Evolutionary conservation across 1,140 invertebrate genomes (phyloP).

Genomic region (Nixonia krombeini): DNA sequence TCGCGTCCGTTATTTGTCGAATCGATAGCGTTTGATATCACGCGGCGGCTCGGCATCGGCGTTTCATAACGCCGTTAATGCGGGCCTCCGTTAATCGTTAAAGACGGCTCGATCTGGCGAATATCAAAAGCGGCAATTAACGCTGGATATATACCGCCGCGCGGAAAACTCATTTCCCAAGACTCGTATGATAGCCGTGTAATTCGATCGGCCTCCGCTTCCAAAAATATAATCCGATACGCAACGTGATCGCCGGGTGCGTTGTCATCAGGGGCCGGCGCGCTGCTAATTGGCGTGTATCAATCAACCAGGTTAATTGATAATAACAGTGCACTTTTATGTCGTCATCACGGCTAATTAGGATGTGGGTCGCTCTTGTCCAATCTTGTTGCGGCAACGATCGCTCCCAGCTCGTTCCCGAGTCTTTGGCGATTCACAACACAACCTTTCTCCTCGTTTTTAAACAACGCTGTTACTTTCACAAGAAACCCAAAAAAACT

Average conservation of each 20-base stretch:
- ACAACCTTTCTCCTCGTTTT: background rate
- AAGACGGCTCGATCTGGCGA: no score
- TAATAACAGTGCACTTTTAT: slow-evolving; percentile 62
- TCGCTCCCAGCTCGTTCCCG: slow-evolving; percentile 35
- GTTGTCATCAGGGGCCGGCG: slow-evolving; percentile 27
- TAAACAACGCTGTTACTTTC: background rate
- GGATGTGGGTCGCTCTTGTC: slow-evolving; percentile 51
- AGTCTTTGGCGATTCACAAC: background rate
- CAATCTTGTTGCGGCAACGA: slow-evolving; percentile 54
- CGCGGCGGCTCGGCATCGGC: no score
- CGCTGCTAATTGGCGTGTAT: slow-evolving; percentile 50
- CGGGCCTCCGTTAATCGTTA: no score
- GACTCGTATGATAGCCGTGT: slow-evolving; percentile 27
- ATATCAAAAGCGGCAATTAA: no score
- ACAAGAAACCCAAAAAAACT: background rate
- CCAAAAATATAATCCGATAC: slow-evolving; percentile 42
- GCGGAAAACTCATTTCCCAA: slow-evolving; percentile 32
- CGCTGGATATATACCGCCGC: no score
- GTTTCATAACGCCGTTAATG: no score
- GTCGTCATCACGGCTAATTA: slow-evolving; percentile 56
- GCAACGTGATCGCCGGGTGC: slow-evolving; percentile 35
- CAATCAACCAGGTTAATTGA: slow-evolving; percentile 58
- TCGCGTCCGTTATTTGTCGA: slow-evolving; percentile 1
- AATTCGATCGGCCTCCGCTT: slow-evolving; percentile 31
- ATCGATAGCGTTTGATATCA: no score